Evolutionary conservation across 2,113 vertebrate genomes (phyloP).

Genomic region (Microtus richardsoni): DNA sequence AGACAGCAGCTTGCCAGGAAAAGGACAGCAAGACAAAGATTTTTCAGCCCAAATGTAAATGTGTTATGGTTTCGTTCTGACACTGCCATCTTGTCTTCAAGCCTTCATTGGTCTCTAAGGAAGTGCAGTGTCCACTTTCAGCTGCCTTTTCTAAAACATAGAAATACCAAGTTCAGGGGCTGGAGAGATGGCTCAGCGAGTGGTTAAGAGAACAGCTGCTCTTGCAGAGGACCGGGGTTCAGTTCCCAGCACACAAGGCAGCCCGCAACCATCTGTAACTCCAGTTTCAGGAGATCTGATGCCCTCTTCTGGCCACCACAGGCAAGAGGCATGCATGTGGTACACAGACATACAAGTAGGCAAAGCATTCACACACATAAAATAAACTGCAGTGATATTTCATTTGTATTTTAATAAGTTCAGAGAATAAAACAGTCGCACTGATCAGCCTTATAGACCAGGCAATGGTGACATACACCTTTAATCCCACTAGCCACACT

Average conservation of each 20-base stretch:
- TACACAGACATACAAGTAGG: neutral
- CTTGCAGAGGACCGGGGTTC: neutral
- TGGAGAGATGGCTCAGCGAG: neutral
- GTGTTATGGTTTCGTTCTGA: neutral
- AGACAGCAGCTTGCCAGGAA: neutral
- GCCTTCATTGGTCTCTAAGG: slow-evolving; percentile 39
- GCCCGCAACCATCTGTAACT: neutral
- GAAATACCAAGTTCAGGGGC: neutral
- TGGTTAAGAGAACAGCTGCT: neutral
- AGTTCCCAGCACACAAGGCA: neutral
- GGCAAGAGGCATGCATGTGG: neutral
- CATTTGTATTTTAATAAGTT: too few species aligned
- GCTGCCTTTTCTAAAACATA: slow-evolving; percentile 61
- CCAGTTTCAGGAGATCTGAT: neutral
- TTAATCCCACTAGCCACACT: too few species aligned
- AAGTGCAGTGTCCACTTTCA: slow-evolving; percentile 65
- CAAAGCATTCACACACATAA: neutral
- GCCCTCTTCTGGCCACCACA: neutral
- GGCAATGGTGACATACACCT: too few species aligned
- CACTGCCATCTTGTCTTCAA: slow-evolving; percentile 43
- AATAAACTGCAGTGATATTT: neutral
- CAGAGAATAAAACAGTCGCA: too few species aligned
- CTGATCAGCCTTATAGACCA: too few species aligned
- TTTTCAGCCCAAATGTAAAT: neutral
- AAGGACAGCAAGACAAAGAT: neutral